Conservation (phyloP, 2,113 vertebrate species). For the Actenoides hombroni region DNA sequence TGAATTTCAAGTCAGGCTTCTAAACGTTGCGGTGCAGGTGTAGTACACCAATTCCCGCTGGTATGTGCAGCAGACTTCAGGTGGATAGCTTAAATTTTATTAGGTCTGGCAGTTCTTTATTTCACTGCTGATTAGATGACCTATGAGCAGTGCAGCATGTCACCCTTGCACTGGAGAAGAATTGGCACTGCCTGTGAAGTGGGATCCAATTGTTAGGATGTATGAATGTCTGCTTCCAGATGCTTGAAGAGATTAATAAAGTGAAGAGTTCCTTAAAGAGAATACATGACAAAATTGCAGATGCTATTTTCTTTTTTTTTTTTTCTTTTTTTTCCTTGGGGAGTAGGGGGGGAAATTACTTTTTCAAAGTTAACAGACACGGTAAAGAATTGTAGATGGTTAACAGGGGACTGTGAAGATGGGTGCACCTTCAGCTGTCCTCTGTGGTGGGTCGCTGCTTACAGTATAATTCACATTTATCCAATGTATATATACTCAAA, state of each 20-base stretch:
- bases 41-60: background rate
- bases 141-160: slow-evolving; percentile 30
- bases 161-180: background rate
- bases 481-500: too few relatives aligned
- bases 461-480: background rate
- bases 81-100: slow-evolving; percentile 30
- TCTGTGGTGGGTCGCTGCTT: background rate
- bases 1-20: background rate
- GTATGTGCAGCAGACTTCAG: background rate
- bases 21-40: background rate
- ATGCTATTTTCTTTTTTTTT: slow-evolving; percentile 6
- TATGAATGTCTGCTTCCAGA: slow-evolving; percentile 24
- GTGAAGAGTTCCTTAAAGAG: slow-evolving; percentile 26
- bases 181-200: background rate
- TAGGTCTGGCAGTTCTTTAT: slow-evolving; percentile 61
- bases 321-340: background rate
- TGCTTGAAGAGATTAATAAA: slow-evolving; percentile 56
- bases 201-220: slow-evolving; percentile 35
- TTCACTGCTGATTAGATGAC: slow-evolving; percentile 57
- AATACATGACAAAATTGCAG: slow-evolving; percentile 28
- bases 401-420: background rate
- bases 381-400: background rate
- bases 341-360: background rate
- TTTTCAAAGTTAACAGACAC: background rate
- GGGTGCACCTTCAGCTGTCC: background rate